These are phyloP conservation scores for Saguinus midas DNA, from an alignment of 2,113 vertebrate genomes.

Conservation along the genomic window DNA sequence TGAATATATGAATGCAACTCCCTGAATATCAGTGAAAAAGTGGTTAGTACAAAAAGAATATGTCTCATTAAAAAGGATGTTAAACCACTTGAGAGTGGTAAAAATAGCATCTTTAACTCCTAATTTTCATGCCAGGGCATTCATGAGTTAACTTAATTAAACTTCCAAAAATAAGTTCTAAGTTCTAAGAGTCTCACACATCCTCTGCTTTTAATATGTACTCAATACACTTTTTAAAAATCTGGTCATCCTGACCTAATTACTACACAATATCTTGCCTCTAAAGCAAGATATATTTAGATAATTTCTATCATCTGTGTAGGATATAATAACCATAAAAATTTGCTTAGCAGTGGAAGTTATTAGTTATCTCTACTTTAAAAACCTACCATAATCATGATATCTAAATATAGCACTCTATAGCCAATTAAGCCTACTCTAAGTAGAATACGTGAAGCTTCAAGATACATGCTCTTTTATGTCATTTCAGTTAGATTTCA, in stretches of 20 bases:
- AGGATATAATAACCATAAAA: conserved; percentile 9
- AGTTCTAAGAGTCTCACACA: background rate
- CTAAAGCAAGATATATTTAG: background rate
- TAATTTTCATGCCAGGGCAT: background rate
- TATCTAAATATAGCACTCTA: conserved; percentile 39
- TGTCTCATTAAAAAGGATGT: background rate
- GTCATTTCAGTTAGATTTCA: background rate
- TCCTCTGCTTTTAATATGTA: background rate
- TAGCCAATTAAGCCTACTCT: conserved; percentile 56
- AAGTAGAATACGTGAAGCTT: conserved; percentile 35
- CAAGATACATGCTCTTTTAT: conserved; percentile 6
- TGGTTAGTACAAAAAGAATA: background rate
- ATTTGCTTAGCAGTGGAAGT: background rate
- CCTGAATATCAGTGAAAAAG: background rate
- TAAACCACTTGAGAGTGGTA: background rate
- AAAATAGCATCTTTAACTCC: background rate
- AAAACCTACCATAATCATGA: conserved; percentile 44
- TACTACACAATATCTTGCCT: background rate
- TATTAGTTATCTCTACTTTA: conserved; percentile 40
- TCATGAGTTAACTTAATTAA: background rate
- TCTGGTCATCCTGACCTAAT: background rate
- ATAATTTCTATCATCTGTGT: conserved; percentile 8
- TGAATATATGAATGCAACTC: background rate
- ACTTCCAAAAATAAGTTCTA: background rate
- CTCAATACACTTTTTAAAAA: background rate